Base-by-base conservation (phyloP, 2,797 vertebrate genomes). In the Labroides dimidiatus region DNA sequence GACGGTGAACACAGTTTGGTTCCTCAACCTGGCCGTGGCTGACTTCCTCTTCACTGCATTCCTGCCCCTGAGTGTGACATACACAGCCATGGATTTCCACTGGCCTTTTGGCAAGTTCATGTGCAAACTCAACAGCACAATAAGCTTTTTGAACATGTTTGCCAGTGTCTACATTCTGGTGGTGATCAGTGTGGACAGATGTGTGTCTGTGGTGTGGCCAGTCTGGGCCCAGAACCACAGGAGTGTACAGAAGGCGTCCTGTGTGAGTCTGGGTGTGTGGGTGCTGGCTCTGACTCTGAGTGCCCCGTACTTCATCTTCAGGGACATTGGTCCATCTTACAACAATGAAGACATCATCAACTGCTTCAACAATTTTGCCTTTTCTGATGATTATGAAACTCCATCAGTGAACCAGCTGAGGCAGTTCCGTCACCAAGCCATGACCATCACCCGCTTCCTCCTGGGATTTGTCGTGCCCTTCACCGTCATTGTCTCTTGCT, bases 41-140 rank as follows among this genome's bases (percentile, higher is more conserved):
- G 95, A 97, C 84, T 96, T 97, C 78, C 92, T 96, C 71, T 97
- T 97, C 87, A 96, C 95, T 0, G 94, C 94, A 1, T 96, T 96
- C 72, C 90, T 96, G 54, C 95, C 96, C 0, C 88, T 97, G 20
- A 95, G 93, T 49, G 93, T 96, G 1, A 70, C 85, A 2, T 96
- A 96, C 88, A 91, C 90, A 0, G 94, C 93, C 17, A 86, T 95
- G 89, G 89, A 78, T 56, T 96, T 96, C 80, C 94, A 96, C 78
- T 96, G 96, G 96, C 94, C 94, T 0, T 96, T 96, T 6, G 95
- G 96, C 10, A 94, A 88, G 45, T 94, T 96, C 44, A 92, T 96
- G 90, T 97, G 96, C 87, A 96, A 96, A 61, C 65, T 96, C 37
- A 96, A 94, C 90, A 96, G 92, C 81, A 91, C 94, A 2, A 69